These are phyloP conservation scores for Aurelia aurita DNA, from an alignment of 30 jellyfish, hydroid and myxozoan genomes.

Conservation along the genomic window DNA sequence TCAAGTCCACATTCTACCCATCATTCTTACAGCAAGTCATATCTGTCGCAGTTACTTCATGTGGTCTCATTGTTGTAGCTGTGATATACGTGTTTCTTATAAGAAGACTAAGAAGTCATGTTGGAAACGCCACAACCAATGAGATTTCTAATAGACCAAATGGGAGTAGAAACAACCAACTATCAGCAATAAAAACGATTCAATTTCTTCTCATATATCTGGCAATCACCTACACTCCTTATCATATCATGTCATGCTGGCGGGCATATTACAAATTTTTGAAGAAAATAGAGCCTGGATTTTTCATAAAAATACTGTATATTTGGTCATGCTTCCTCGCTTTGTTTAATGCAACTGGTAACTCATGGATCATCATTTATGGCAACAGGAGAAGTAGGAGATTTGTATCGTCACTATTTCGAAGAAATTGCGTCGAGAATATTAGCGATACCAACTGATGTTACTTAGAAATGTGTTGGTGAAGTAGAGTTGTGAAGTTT, in stretches of 20 bases:
- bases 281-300: conserved; percentile 4
- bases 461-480: too few relatives aligned
- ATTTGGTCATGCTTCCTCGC: conserved; percentile 7
- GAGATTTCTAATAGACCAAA: neutral
- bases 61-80: neutral
- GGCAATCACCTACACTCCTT: conserved; percentile 24
- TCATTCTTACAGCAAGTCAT: conserved; percentile 11
- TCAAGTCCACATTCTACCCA: neutral
- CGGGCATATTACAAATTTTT: conserved; percentile 26
- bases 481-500: too few relatives aligned
- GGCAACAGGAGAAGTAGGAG: conserved; percentile 30
- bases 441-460: too few relatives aligned
- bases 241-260: conserved; percentile 18
- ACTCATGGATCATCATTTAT: conserved; percentile 28
- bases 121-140: neutral
- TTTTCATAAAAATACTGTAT: neutral
- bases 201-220: conserved; percentile 31
- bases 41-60: neutral
- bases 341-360: conserved; percentile 34
- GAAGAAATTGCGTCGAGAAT: neutral
- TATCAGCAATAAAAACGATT: conserved; percentile 64
- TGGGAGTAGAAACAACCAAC: conserved; percentile 24
- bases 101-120: neutral
- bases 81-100: neutral
- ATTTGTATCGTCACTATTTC: neutral